Evolutionary conservation across 1,140 invertebrate species (phyloP).

Genomic region (Batillaria attramentaria): DNA sequence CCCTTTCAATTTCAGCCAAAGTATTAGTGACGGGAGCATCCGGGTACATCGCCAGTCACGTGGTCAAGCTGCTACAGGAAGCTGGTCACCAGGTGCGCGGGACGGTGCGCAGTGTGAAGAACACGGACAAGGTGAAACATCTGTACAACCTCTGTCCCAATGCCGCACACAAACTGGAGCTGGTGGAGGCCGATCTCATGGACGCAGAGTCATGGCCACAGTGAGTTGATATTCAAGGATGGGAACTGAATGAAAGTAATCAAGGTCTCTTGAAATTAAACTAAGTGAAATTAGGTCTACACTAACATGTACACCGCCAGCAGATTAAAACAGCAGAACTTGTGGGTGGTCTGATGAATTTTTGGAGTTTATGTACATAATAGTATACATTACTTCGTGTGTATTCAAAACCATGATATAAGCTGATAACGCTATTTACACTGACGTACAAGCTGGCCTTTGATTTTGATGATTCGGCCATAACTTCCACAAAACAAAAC

Average conservation of each 20-base stretch:
- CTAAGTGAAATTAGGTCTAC: not conserved
- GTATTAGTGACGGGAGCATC: constrained; percentile 77
- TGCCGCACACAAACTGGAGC: constrained; percentile 72
- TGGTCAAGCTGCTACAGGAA: constrained; percentile 74
- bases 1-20: no score
- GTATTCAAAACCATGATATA: not conserved
- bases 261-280: not conserved
- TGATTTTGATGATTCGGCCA: no score
- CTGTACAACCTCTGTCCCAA: constrained; percentile 70
- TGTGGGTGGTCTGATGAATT: not conserved
- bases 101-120: constrained; percentile 73
- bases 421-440: no score
- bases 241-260: no score
- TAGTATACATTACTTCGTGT: not conserved
- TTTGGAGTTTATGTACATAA: no score
- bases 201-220: constrained; percentile 66
- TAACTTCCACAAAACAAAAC: no score
- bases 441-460: no score
- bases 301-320: not conserved
- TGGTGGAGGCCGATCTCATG: constrained; percentile 68
- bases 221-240: constrained; percentile 50
- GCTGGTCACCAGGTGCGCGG: constrained; percentile 74
- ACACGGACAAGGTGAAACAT: constrained; percentile 71
- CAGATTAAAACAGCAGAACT: not conserved
- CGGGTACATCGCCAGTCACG: constrained; percentile 76